These are phyloP conservation scores for Amblyopsis rosae DNA, from an alignment of 2,113 vertebrate species.

Conservation along the genomic window DNA sequence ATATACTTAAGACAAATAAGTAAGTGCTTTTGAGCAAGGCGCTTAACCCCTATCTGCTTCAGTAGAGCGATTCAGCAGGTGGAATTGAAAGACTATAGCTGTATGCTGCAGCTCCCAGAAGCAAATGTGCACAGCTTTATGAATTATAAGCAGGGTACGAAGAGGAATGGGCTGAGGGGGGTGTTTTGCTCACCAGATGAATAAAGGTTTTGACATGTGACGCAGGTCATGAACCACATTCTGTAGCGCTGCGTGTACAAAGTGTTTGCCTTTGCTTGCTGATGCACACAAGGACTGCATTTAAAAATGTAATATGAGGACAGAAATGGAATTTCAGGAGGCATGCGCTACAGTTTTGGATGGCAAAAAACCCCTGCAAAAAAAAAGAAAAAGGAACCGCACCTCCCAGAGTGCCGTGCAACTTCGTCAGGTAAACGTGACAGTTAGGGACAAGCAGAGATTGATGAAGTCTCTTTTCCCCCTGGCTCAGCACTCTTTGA, in stretches of 20 bases:
- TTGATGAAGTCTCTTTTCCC: conserved; percentile 70
- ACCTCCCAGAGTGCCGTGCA: conserved; percentile 69
- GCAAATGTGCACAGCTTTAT: conserved; percentile 24
- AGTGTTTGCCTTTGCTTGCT: conserved; percentile 30
- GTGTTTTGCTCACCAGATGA: no score
- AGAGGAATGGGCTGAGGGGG: no score
- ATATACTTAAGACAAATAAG: no score
- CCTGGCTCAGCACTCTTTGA: conserved; percentile 77
- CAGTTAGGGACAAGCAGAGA: conserved; percentile 71
- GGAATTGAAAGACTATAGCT: not conserved
- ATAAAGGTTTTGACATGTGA: no score
- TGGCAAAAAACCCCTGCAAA: no score
- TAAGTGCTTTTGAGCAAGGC: no score
- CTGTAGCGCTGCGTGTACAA: conserved; percentile 40
- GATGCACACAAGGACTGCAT: conserved; percentile 46
- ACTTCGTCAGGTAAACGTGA: conserved; percentile 74
- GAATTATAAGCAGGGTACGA: conserved; percentile 46
- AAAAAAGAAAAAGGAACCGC: conserved; percentile 13
- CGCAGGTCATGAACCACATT: no score
- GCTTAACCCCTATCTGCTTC: not conserved
- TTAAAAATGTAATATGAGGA: conserved; percentile 69
- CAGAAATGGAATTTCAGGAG: conserved; percentile 60
- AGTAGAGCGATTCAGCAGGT: conserved; percentile 1
- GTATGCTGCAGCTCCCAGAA: conserved; percentile 10
- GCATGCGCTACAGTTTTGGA: no score